Evolutionary conservation across 2,113 vertebrate species (phyloP), one percentile per base, ranked within the genome.

Genomic region (Gymnarchus niloticus): DNA sequence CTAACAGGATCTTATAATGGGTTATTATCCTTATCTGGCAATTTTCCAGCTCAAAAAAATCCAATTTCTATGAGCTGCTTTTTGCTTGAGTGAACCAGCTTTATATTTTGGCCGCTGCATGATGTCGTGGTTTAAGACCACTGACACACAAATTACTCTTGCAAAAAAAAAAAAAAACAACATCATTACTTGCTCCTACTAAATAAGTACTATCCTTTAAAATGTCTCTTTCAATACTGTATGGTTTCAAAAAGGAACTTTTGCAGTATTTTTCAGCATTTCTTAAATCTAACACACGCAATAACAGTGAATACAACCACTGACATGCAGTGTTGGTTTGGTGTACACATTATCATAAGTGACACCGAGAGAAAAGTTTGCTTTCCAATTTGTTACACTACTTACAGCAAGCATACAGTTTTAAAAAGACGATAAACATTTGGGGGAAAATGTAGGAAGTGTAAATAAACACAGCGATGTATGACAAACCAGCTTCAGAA

Each of bases 1-100:
- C 88, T 89, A 88, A 87, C 6, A 4, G 80, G 85, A 46, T 65
- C 54, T 61, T 48, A 37, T 25, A 69, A 69, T 33, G 61, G 28
- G n/a, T n/a, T n/a, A n/a, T n/a, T n/a, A 65, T 65, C 9, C 10
- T 65, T 65, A 28, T 37, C 2, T 65, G 61, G 61, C 25, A 12
- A 37, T 33, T 25, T n/a, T 65, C 33, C 61, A 69, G 28, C n/a
- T 69, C 28, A 69, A 33, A 69, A 52, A 65, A 69, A 69, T 8
- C 61, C 6, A 33, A 69, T 69, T 69, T 69, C 61, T 28, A 25
- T 33, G 61, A 69, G 7, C 33, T 65, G 2, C 14, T 33, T 65
- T 28, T 69, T 10, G 37, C 12, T 17, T 17, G 33, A 69, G 28
- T 41, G 61, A 33, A 17, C 61, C 28, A 37, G n/a, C 61, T n/a